Evolutionary conservation across 2,113 vertebrate species (phyloP).

Genomic region (Brienomyrus longianalis): DNA sequence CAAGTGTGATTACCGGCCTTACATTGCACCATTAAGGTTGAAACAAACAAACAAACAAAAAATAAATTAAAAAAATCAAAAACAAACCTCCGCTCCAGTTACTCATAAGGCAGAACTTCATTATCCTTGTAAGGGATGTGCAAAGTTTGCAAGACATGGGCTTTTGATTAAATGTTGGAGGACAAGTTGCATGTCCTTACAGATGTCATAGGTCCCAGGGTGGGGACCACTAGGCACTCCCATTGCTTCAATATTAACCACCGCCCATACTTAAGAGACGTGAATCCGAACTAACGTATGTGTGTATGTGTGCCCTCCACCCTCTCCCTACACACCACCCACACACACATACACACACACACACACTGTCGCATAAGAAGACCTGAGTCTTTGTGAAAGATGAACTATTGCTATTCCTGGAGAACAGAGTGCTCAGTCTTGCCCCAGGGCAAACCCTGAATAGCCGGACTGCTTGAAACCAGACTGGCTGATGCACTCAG

Average conservation of each 20-base stretch:
- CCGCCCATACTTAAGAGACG: constrained; percentile 55
- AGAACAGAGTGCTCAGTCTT: constrained; percentile 56
- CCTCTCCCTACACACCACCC: background rate
- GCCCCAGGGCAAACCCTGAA: constrained; percentile 72
- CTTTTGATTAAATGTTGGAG: constrained; percentile 53
- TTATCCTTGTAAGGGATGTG: constrained; percentile 26
- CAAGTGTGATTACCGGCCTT: background rate
- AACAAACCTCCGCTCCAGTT: background rate
- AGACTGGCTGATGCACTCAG: constrained; percentile 58
- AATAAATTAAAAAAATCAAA: background rate
- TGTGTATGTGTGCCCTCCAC: background rate
- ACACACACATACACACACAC: constrained; percentile 17
- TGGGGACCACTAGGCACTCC: constrained; percentile 46
- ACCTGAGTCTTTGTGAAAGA: constrained; percentile 69
- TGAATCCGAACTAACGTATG: constrained; percentile 60
- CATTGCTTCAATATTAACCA: constrained; percentile 62
- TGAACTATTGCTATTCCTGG: constrained; percentile 72
- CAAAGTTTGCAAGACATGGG: constrained; percentile 40
- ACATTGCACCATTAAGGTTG: background rate
- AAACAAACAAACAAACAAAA: background rate
- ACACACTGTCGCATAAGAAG: constrained; percentile 50
- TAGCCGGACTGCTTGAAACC: constrained; percentile 63
- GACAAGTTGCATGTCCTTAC: constrained; percentile 51
- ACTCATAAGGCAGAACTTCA: constrained; percentile 12
- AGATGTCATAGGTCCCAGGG: constrained; percentile 34